These are phyloP conservation scores for Danio aesculapii DNA, from an alignment of 2,797 vertebrate genomes.

Conservation along the genomic window DNA sequence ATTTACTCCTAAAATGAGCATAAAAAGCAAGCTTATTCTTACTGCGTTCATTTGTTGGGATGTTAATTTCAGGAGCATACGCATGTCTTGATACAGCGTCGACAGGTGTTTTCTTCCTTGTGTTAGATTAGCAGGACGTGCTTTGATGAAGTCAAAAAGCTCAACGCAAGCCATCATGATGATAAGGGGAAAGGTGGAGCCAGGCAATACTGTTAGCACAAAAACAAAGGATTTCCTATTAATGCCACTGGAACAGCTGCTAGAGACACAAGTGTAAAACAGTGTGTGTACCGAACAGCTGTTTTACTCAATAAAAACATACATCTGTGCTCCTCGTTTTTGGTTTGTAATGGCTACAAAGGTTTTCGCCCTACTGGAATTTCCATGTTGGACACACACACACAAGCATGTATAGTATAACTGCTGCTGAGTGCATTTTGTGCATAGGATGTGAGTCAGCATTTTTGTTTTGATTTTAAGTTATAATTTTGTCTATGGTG, in stretches of 20 bases:
- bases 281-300: conserved; percentile 20
- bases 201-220: conserved; percentile 64
- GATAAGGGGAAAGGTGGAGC: conserved; percentile 57
- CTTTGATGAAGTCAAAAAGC: conserved; percentile 55
- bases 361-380: not conserved
- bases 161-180: conserved; percentile 71
- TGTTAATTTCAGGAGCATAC: conserved; percentile 8
- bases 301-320: conserved; percentile 29
- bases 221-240: conserved; percentile 16
- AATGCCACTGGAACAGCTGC: conserved; percentile 27
- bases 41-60: not conserved
- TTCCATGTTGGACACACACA: not conserved
- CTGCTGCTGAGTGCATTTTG: not conserved
- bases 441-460: conserved; percentile 40
- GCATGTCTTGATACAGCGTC: conserved; percentile 58
- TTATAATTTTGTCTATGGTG: conserved; percentile 5
- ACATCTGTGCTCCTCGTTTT: not conserved
- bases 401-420: not conserved
- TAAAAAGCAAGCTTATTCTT: conserved; percentile 24
- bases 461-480: not conserved
- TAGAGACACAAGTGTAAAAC: conserved; percentile 38
- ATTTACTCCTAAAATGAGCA: not conserved
- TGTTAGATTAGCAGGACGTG: conserved; percentile 30
- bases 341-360: conserved; percentile 9
- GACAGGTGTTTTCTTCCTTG: conserved; percentile 42